Conservation (phyloP, 2,113 vertebrate species). For the Elaphurus davidianus region DNA sequence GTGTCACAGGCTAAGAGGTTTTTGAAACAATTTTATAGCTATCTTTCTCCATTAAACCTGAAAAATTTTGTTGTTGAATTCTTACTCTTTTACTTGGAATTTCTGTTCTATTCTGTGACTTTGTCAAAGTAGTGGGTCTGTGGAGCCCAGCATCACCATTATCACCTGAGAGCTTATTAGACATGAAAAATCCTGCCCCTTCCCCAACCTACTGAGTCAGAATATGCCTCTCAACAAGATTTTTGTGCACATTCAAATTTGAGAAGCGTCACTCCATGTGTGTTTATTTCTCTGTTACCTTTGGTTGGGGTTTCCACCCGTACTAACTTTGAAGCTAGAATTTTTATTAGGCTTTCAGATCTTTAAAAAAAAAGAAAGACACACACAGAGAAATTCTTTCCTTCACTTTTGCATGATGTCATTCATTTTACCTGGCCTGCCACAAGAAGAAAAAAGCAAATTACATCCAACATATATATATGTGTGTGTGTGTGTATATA, state of each 20-base stretch:
- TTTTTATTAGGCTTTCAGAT: slow-evolving; percentile 28
- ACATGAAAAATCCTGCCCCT: background rate
- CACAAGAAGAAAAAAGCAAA: slow-evolving; percentile 58
- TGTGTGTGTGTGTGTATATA: background rate
- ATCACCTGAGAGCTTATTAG: background rate
- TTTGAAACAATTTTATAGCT: background rate
- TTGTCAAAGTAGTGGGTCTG: background rate
- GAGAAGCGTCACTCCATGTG: background rate
- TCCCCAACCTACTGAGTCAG: background rate
- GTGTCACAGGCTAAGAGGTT: background rate
- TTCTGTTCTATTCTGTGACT: background rate
- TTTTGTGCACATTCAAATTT: background rate
- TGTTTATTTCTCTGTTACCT: background rate
- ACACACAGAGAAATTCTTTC: background rate
- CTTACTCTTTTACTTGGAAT: background rate
- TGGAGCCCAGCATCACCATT: background rate
- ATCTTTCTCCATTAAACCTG: background rate
- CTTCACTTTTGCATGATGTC: slow-evolving; percentile 33
- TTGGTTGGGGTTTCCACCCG: background rate
- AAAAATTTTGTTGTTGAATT: background rate
- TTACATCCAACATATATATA: slow-evolving; percentile 30
- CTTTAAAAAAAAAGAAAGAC: background rate
- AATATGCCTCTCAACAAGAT: background rate
- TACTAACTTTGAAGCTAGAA: background rate
- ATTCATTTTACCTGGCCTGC: slow-evolving; percentile 71